Evolutionary conservation across 2,113 vertebrate genomes (phyloP).

Genomic region (Tichodroma muraria): DNA sequence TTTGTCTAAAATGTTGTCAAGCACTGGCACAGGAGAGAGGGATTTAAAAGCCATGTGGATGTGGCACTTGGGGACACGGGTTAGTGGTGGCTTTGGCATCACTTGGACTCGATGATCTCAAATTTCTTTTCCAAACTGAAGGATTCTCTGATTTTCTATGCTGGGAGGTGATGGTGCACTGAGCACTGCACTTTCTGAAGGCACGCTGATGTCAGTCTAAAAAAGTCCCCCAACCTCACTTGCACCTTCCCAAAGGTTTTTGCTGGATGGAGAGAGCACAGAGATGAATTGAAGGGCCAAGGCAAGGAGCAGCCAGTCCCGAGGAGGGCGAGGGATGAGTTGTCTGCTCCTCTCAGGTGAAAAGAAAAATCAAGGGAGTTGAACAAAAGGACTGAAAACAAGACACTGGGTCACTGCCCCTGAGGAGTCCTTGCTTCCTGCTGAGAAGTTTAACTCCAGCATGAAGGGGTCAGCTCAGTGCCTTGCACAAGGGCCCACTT

Average conservation of each 20-base stretch:
- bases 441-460: not conserved
- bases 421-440: not conserved
- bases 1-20: not conserved
- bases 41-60: not conserved
- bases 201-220: fast-evolving
- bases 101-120: not conserved
- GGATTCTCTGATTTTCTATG: not conserved
- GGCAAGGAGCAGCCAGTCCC: fast-evolving
- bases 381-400: not conserved
- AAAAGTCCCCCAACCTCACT: not conserved
- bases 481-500: not conserved
- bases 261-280: not conserved
- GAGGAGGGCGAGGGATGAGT: not conserved
- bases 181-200: not conserved
- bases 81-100: not conserved
- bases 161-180: not conserved
- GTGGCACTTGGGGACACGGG: not conserved
- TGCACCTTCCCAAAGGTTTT: not conserved
- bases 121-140: not conserved
- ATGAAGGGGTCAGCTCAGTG: not conserved
- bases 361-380: not conserved
- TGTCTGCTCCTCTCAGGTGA: not conserved
- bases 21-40: not conserved
- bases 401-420: not conserved
- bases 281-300: not conserved